Evolutionary conservation across 2,888 invertebrate genomes (phyloP).

Genomic region (Toxonevra muliebris): DNA sequence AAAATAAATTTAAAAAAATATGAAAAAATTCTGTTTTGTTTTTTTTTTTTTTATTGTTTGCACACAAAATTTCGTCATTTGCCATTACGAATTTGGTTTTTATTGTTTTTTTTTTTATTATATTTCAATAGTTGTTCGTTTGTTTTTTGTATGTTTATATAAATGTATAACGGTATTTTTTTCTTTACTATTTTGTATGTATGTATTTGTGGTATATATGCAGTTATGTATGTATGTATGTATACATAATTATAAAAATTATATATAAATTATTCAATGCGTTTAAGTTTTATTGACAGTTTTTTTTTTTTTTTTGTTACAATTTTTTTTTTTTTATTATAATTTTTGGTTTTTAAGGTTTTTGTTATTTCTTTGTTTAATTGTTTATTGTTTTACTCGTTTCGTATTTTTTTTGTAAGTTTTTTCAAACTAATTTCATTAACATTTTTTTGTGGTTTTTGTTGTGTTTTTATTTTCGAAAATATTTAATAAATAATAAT

Average conservation of each 20-base stretch:
- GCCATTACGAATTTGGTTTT: not conserved
- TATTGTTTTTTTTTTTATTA: not conserved
- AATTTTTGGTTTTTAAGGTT: not conserved
- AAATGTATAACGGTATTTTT: not conserved
- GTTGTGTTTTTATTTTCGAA: too few species aligned
- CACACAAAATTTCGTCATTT: slow-evolving; percentile 7
- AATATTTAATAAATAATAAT: too few species aligned
- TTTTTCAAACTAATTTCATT: not conserved
- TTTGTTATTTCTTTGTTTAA: slow-evolving; percentile 2
- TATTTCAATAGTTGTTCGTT: not conserved
- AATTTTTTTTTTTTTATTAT: not conserved
- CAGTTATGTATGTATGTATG: not conserved
- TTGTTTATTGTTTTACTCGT: not conserved
- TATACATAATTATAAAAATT: not conserved
- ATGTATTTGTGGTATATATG: too few species aligned
- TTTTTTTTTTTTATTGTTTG: not conserved
- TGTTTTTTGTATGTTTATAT: not conserved
- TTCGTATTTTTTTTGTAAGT: not conserved
- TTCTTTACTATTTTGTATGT: not conserved
- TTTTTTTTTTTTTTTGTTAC: not conserved
- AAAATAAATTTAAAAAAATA: slow-evolving; percentile 25
- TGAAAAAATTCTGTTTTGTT: slow-evolving; percentile 11
- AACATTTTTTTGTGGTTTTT: not conserved
- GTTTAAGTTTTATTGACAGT: not conserved
- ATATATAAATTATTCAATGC: not conserved